phyloP scores from a whole-genome alignment of 2,113 vertebrate species.

The Centropus unirufus region DNA sequence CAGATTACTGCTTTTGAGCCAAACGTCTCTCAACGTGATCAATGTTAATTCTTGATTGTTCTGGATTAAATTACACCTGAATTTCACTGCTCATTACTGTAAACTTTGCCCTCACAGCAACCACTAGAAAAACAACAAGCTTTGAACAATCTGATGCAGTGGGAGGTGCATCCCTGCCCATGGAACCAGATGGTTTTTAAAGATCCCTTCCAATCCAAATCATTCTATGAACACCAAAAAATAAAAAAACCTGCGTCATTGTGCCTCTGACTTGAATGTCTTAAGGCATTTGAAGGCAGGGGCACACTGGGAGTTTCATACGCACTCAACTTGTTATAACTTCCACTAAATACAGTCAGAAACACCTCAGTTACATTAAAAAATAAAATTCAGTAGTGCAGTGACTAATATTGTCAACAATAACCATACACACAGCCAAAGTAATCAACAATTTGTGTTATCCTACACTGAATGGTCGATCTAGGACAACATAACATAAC shows the following conservation, averaged over 20 bases:
- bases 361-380: not conserved
- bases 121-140: not conserved
- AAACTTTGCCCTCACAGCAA: not conserved
- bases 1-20: not conserved
- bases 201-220: too few relatives aligned
- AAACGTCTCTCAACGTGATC: not conserved
- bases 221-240: too few relatives aligned
- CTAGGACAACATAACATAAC: not conserved
- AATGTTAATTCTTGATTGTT: not conserved
- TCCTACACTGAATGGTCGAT: too few relatives aligned
- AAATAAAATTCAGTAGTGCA: not conserved
- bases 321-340: not conserved
- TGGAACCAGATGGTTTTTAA: too few relatives aligned
- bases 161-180: too few relatives aligned
- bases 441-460: not conserved
- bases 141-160: too few relatives aligned
- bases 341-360: not conserved
- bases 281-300: not conserved
- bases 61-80: not conserved
- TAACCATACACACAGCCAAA: not conserved
- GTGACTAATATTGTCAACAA: not conserved
- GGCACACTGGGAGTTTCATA: not conserved
- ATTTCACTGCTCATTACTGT: not conserved
- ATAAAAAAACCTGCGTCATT: not conserved
- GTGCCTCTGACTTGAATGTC: not conserved